Percentiles rank a stretch among this genome's conserved stretches.
Evolutionary conservation across 2,113 vertebrate species (phyloP).

Genomic region (Pseudolaguvia tuberculata): DNA sequence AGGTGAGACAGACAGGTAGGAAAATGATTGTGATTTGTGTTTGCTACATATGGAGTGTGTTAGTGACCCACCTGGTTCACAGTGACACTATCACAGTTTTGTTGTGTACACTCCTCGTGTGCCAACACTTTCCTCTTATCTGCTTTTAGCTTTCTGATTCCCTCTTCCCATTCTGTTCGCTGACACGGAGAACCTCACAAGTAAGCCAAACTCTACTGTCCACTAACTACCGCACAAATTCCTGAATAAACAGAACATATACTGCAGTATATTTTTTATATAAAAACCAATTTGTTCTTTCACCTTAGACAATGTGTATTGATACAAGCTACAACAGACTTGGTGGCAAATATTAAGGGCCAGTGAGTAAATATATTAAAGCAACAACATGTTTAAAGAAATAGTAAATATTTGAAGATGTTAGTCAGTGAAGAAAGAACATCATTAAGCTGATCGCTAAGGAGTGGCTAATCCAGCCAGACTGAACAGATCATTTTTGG

Average conservation of each 20-base stretch:
- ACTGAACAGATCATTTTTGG: too few relatives aligned
- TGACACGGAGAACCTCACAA: background rate
- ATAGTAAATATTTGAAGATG: constrained; percentile 26
- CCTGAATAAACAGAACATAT: background rate
- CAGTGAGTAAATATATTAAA: constrained; percentile 9
- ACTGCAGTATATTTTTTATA: too few relatives aligned
- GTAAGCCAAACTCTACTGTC: constrained; percentile 2
- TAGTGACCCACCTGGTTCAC: constrained; percentile 43
- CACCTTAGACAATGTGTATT: too few relatives aligned
- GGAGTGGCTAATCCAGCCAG: background rate
- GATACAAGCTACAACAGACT: too few relatives aligned
- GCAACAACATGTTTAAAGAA: constrained; percentile 17
- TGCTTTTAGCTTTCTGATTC: background rate
- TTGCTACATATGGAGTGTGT: constrained; percentile 6
- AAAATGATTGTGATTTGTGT: background rate
- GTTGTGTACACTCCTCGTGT: constrained; percentile 20
- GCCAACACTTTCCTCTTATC: constrained; percentile 20
- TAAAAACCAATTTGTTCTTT: background rate
- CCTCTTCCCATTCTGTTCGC: constrained; percentile 2
- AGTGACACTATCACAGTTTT: constrained; percentile 32
- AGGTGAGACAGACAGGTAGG: background rate
- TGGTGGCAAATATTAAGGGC: background rate
- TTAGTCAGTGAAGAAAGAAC: background rate
- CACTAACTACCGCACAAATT: background rate
- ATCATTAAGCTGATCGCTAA: background rate